Conservation (phyloP, 2,113 vertebrate genomes). For the Proteles cristata region DNA sequence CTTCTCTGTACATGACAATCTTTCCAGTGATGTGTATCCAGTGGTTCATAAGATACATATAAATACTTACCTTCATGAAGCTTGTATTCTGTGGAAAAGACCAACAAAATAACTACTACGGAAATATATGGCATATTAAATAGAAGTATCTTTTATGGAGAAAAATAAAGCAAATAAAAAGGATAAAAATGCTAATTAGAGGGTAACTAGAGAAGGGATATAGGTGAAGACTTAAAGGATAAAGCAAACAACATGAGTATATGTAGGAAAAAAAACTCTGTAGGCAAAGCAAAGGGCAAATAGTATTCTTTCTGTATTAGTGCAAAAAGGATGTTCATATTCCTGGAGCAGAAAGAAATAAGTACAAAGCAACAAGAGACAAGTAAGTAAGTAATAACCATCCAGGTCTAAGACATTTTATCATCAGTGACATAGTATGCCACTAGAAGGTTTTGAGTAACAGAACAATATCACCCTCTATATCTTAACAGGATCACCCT, state of each 20-base stretch:
- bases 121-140: background rate
- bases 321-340: background rate
- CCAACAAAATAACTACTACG: background rate
- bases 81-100: background rate
- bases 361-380: background rate
- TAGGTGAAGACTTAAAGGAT: background rate
- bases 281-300: background rate
- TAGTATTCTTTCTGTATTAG: background rate
- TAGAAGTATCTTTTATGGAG: background rate
- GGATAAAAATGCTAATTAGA: background rate
- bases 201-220: background rate
- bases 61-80: background rate
- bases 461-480: background rate
- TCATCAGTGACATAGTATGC: background rate
- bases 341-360: background rate
- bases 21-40: background rate
- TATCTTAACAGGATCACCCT: background rate
- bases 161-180: background rate
- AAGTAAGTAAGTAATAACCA: background rate
- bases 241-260: background rate
- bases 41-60: background rate
- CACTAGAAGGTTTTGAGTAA: background rate
- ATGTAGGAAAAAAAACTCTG: background rate
- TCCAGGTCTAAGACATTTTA: background rate
- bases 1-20: background rate